Evolutionary conservation across 2,888 invertebrate species (phyloP), one percentile per base, ranked within the genome.

Genomic region (Pristionchus entomophagus): DNA sequence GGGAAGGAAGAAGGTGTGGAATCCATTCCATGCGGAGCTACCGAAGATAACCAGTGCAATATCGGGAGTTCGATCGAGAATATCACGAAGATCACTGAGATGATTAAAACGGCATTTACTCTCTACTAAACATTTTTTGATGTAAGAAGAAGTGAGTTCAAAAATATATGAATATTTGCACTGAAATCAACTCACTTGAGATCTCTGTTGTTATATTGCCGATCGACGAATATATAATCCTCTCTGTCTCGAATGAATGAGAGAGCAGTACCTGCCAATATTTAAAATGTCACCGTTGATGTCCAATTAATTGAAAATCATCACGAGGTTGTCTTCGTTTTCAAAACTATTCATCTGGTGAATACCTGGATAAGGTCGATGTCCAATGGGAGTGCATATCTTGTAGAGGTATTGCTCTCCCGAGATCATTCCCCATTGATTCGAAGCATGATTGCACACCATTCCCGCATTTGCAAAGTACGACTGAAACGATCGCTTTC

Each of bases 1-100:
- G 4, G 94, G 94, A 77, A 94, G 88, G 87, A 94, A 94, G 88
- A 93, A 94, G 0, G 93, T 93, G 88, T 93, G 93, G 88, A 92
- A 94, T 29, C 93, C 93, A 83, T 92, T 91, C 92, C 91, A 92
- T 0, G 90, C 92, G 17, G 92, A 92, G 8, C 89, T 88, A 14
- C 93, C 93, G 69, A 88, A 93, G 73, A 93, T 92, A 14, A 94
- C 92, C 2, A 92, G 87, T 0, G 93, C 92, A 73, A 93, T 92
- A 86, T 93, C 93, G 0, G 93, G 93, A 19, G 91, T 90, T 2
- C 92, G 90, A 78, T 93, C 90, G 17, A 93, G 89, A 73, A 93
- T 90, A 83, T 93, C 93, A 3, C 93, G 90, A n/a, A 93, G 88
- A 85, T 92, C 91, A 19, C 93, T 93, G 88, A n/a, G 12, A 41